These are phyloP conservation scores for Thymallus thymallus DNA, from an alignment of 2,113 vertebrate species.

Conservation along the genomic window DNA sequence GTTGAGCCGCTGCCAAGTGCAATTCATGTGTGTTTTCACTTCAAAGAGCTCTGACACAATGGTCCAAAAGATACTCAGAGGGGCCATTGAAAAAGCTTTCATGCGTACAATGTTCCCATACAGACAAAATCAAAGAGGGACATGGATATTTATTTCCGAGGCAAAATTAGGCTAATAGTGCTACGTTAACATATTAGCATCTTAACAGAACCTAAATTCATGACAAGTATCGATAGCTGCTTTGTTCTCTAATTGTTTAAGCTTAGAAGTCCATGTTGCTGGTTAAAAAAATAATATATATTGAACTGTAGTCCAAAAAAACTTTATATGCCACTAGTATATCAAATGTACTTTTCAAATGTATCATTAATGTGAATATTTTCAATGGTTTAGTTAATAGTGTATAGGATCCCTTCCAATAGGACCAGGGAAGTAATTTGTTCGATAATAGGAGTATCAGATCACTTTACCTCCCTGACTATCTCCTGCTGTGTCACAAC, in stretches of 20 bases:
- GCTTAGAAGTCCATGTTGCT: conserved; percentile 5
- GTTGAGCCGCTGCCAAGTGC: conserved; percentile 55
- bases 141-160: conserved; percentile 47
- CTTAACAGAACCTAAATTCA: conserved; percentile 56
- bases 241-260: conserved; percentile 8
- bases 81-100: conserved; percentile 45
- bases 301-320: neutral
- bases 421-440: conserved; percentile 13
- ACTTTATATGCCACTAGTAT: too few relatives aligned
- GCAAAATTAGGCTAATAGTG: conserved; percentile 74
- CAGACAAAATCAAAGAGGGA: conserved; percentile 60
- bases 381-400: neutral
- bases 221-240: conserved; percentile 30
- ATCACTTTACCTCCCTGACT: too few relatives aligned
- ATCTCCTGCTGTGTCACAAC: conserved; percentile 46
- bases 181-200: conserved; percentile 72
- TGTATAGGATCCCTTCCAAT: conserved; percentile 6
- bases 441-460: conserved; percentile 28
- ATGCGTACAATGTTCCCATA: conserved; percentile 32
- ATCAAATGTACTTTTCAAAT: too few relatives aligned
- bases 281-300: conserved; percentile 3
- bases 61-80: conserved; percentile 5
- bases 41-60: conserved; percentile 57
- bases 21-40: conserved; percentile 55
- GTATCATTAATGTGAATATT: neutral